Evolutionary conservation across 2,113 vertebrate genomes (phyloP), one percentile per base, ranked within the genome.

Genomic region (Camelus dromedarius): DNA sequence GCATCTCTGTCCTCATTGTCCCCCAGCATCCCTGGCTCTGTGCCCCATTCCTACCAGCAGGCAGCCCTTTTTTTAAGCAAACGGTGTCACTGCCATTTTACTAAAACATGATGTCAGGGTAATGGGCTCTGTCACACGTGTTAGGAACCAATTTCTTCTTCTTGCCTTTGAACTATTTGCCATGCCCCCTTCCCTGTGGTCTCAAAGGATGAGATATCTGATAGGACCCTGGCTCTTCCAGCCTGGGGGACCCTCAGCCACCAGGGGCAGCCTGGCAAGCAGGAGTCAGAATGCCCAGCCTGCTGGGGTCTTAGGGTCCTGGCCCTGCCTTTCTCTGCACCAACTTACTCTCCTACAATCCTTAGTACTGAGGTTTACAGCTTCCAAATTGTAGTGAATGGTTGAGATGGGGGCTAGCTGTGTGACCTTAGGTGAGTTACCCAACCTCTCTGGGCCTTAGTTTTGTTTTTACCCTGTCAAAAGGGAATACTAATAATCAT

Each of bases 21-120:
- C 75, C 46, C 81, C 48, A 67, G 22, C 58, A 82, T 80, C 90
- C 42, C 11, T 30, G 69, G 64, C 73, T 75, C 66, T 32, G 16
- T 48, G 81, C 60, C 64, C 35, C 5, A 1, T 64, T 35, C 8
- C 76, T 4, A 0, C 73, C 18, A 67, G 84, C 32, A 32, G 46
- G 9, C 75, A 54, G 32, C 22, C 56, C 73, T 48, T 60, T 50
- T 77, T 30, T 0, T 0, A 86, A 62, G 90, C n/a, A 96, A 48
- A 95, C 54, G 26, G n/a, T 1, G 42, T 9, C 67, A 35, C 54
- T 0, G 26, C n/a, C 75, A 58, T 85, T 82, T 89, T 32, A 62
- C 6, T 8, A 30, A 58, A 62, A 58, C 56, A 32, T 22, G 86
- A 35, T 4, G 1, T 64, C 13, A 0, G 0, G 8, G 12, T 69